phyloP scores from a whole-genome alignment of 2,113 vertebrate genomes.

The Excalfactoria chinensis region DNA sequence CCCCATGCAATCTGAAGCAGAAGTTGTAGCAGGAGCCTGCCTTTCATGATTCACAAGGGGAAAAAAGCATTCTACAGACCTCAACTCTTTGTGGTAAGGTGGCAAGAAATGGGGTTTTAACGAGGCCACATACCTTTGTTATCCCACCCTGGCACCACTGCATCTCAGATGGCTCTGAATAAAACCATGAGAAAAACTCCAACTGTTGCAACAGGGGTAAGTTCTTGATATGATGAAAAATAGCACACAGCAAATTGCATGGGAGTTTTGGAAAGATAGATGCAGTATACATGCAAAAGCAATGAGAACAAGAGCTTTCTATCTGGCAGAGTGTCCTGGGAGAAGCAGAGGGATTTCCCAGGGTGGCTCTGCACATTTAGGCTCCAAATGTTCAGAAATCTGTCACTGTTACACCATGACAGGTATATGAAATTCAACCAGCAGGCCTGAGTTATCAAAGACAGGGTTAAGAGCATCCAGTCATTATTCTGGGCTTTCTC shows the following conservation, averaged over 20 bases:
- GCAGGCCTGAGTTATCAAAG: background rate
- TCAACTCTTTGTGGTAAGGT: background rate
- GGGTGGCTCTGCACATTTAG: background rate
- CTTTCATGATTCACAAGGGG: background rate
- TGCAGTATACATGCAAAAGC: background rate
- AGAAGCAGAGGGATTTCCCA: background rate
- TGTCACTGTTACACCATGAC: background rate
- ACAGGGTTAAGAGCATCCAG: background rate
- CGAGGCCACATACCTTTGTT: background rate
- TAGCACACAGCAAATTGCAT: rapidly evolving
- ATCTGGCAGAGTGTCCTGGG: background rate
- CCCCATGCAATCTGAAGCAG: background rate
- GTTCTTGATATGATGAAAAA: background rate
- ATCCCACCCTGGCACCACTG: background rate
- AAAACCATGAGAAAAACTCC: background rate
- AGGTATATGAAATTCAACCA: rapidly evolving
- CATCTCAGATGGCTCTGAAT: background rate
- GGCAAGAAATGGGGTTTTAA: background rate
- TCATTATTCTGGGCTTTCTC: background rate
- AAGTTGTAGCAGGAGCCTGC: background rate
- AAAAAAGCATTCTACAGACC: background rate
- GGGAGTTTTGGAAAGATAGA: background rate
- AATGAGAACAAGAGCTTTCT: background rate
- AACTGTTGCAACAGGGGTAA: background rate
- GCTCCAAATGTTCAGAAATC: rapidly evolving